These are phyloP conservation scores for Aleiodes sp. DNA, from an alignment of 1,140 invertebrate species.

Conservation along the genomic window DNA sequence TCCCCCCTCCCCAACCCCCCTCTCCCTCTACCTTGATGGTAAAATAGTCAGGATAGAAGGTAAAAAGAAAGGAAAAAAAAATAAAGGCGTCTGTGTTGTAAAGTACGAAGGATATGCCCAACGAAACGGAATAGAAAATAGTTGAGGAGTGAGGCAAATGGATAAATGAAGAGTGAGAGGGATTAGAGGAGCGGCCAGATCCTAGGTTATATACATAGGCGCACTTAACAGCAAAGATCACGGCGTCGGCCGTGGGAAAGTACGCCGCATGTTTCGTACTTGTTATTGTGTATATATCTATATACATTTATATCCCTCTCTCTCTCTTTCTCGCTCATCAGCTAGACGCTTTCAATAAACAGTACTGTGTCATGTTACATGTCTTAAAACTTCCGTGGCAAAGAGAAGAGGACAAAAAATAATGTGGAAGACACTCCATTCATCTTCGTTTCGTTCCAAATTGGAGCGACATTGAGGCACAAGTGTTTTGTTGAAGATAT, in stretches of 20 bases:
- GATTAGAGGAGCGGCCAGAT: conserved; percentile 27
- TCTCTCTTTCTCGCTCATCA: not conserved
- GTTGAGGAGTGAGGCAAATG: conserved; percentile 9
- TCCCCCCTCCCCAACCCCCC: not conserved
- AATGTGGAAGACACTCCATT: not conserved
- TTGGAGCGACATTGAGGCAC: too few relatives aligned
- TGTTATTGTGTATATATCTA: not conserved
- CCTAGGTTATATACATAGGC: conserved; percentile 7
- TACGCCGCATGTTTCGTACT: conserved; percentile 38
- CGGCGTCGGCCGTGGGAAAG: conserved; percentile 56
- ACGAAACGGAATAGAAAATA: conserved; percentile 12
- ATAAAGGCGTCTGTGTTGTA: not conserved
- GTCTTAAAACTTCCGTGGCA: conserved; percentile 41
- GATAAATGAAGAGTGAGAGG: conserved; percentile 19
- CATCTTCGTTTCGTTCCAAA: not conserved
- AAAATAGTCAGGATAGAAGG: not conserved
- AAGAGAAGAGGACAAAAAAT: not conserved
- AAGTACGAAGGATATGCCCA: not conserved
- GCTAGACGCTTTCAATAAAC: not conserved
- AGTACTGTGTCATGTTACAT: not conserved
- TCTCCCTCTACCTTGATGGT: not conserved
- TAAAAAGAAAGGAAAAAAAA: conserved; percentile 12
- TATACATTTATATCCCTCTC: too few relatives aligned
- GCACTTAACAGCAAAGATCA: conserved; percentile 46
- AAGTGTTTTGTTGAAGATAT: too few relatives aligned